phyloP scores from a whole-genome alignment of 2,113 vertebrate species.

The Willisornis vidua region DNA sequence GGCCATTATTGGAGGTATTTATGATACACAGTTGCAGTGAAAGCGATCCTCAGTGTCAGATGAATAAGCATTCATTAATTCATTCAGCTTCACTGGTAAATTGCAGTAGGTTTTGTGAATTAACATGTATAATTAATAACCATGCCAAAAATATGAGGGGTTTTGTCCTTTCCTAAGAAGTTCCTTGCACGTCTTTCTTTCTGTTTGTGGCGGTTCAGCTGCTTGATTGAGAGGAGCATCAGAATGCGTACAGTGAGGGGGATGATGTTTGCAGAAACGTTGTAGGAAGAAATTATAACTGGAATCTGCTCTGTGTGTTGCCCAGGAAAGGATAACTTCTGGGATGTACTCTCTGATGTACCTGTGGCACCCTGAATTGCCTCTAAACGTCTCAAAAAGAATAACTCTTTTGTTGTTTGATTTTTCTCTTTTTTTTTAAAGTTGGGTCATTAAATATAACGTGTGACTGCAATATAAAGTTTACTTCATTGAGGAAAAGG shows the following conservation, averaged over 20 bases:
- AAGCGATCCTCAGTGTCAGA: conserved; percentile 17
- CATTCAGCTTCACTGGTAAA: conserved; percentile 51
- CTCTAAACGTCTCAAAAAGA: background rate
- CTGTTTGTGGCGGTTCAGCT: background rate
- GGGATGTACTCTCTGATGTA: background rate
- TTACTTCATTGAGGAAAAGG: background rate
- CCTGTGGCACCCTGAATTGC: background rate
- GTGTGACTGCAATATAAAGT: background rate
- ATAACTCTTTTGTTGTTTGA: background rate
- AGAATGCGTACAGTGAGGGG: background rate
- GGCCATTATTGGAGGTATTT: background rate
- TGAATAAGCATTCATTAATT: conserved; percentile 38
- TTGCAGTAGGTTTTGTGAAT: conserved; percentile 58
- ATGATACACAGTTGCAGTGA: background rate
- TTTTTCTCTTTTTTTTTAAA: background rate
- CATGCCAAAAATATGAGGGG: background rate
- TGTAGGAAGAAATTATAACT: background rate
- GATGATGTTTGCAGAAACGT: conserved; percentile 3
- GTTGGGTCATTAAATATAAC: background rate
- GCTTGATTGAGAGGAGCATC: conserved; percentile 12
- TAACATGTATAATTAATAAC: conserved; percentile 43
- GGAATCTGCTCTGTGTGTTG: background rate
- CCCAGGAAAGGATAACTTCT: background rate
- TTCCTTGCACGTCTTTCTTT: conserved; percentile 2
- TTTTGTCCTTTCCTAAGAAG: background rate